phyloP scores from a whole-genome alignment of 2,113 vertebrate genomes.

The Puma concolor region DNA sequence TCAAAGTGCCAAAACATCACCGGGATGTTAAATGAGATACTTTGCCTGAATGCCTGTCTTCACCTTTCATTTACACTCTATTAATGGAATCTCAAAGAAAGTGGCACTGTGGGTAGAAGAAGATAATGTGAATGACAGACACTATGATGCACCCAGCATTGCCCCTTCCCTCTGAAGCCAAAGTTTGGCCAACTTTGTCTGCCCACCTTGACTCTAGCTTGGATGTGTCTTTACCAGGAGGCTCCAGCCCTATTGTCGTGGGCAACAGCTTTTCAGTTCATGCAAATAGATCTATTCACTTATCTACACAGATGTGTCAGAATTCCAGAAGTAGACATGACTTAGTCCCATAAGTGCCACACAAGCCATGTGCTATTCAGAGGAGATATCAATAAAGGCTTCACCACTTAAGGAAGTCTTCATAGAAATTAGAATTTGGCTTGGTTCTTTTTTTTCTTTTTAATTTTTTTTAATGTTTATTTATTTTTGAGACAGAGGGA shows the following conservation, averaged over 20 bases:
- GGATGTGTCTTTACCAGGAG: background rate
- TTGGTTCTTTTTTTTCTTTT: background rate
- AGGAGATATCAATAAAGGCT: background rate
- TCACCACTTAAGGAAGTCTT: background rate
- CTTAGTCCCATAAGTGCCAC: background rate
- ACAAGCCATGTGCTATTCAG: background rate
- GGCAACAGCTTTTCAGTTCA: background rate
- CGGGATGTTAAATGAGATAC: background rate
- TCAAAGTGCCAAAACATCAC: background rate
- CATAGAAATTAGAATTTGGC: background rate
- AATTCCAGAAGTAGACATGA: background rate
- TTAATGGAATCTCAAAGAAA: background rate
- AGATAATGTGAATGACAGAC: background rate
- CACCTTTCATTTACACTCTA: background rate
- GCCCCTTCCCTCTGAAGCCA: background rate
- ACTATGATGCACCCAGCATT: accelerated
- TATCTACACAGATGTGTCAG: background rate
- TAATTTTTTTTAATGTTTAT: too few species aligned
- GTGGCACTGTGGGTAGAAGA: background rate
- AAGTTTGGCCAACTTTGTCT: background rate
- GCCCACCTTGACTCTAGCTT: background rate
- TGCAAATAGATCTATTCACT: background rate
- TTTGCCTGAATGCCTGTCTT: background rate
- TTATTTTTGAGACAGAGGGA: too few species aligned
- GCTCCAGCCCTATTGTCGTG: background rate